A percentile compares a stretch with the other conserved stretches of the same genome.
Evolutionary conservation across 2,797 vertebrate species (phyloP).

Genomic region (Macrochelys suwanniensis): DNA sequence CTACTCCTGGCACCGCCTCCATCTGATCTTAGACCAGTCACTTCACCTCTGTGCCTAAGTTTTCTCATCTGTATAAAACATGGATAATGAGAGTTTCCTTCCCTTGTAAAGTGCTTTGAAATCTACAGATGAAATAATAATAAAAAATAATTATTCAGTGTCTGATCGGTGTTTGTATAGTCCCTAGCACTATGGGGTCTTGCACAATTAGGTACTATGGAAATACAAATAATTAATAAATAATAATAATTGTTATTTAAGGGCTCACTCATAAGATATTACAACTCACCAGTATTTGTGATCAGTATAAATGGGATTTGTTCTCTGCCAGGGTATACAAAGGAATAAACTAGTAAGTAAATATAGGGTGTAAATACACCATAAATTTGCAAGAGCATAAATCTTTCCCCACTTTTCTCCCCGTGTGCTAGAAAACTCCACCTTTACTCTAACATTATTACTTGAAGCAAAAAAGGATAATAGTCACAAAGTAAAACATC

Average conservation of each 20-base stretch:
- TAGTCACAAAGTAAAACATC: not conserved
- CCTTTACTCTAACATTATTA: not conserved
- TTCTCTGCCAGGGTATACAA: not conserved
- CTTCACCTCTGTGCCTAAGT: accelerated
- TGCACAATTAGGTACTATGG: not conserved
- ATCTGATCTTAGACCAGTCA: constrained; percentile 5
- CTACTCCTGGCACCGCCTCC: not conserved
- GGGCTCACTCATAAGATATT: not conserved
- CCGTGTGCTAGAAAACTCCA: not conserved
- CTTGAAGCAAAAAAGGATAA: not conserved
- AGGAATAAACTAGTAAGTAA: constrained; percentile 20
- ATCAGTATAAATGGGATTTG: not conserved
- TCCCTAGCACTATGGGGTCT: not conserved
- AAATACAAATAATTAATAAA: not conserved
- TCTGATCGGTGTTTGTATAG: not conserved
- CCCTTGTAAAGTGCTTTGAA: constrained; percentile 1
- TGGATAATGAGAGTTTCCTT: not conserved
- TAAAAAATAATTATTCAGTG: not conserved
- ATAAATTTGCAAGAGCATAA: not conserved
- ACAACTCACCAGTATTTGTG: not conserved
- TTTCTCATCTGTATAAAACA: not conserved
- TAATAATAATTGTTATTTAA: not conserved
- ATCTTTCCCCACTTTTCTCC: not conserved
- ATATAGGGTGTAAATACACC: not conserved
- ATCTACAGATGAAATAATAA: not conserved